Conservation (phyloP, 2,797 vertebrate species). For the Gymnocypris eckloni region DNA sequence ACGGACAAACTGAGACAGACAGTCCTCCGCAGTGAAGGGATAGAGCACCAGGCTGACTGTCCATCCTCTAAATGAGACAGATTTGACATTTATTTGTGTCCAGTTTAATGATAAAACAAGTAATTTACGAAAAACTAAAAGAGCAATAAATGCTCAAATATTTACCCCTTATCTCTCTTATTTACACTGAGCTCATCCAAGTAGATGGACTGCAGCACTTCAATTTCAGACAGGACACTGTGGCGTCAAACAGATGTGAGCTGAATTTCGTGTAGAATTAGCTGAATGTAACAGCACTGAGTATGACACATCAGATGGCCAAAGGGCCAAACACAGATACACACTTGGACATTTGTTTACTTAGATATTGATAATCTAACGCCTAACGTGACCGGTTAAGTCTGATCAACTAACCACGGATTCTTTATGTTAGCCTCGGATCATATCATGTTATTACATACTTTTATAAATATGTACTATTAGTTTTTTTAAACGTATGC, state of each 20-base stretch:
- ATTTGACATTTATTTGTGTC: slow-evolving; percentile 3
- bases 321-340: neutral
- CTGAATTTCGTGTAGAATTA: neutral
- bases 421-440: neutral
- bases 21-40: slow-evolving; percentile 91
- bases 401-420: neutral
- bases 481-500: neutral
- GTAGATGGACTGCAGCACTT: slow-evolving; percentile 95
- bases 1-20: slow-evolving; percentile 90
- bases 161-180: slow-evolving; percentile 80
- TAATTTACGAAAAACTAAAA: neutral
- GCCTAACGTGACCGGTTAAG: neutral
- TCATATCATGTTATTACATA: neutral
- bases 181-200: slow-evolving; percentile 87
- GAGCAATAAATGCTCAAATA: neutral
- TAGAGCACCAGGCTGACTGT: slow-evolving; percentile 87
- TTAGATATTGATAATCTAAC: neutral
- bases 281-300: neutral
- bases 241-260: neutral
- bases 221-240: slow-evolving; percentile 86
- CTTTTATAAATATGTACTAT: neutral
- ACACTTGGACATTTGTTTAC: slow-evolving; percentile 11
- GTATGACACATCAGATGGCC: neutral
- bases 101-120: neutral
- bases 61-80: slow-evolving; percentile 77